phyloP scores from a whole-genome alignment of 2,797 vertebrate species.

The Staurois parvus region DNA sequence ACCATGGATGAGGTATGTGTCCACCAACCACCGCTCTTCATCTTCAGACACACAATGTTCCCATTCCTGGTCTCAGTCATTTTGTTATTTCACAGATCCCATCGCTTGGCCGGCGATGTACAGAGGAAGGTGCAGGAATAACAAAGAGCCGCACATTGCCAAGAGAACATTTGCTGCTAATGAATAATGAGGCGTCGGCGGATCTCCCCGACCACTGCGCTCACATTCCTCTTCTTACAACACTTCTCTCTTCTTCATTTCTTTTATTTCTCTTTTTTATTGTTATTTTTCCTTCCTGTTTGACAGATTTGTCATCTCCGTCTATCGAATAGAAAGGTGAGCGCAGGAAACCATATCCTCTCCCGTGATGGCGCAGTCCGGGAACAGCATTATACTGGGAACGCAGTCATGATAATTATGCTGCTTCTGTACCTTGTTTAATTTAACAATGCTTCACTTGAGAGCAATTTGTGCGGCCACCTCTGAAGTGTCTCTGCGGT shows the following conservation, averaged over 20 bases:
- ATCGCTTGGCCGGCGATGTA: not conserved
- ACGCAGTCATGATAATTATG: conserved; percentile 18
- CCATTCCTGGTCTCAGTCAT: no score
- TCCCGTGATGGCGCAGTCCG: conserved; percentile 9
- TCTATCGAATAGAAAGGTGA: not conserved
- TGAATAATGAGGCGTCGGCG: not conserved
- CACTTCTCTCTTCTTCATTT: no score
- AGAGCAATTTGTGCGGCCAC: conserved; percentile 30
- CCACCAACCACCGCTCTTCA: no score
- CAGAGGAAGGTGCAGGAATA: not conserved
- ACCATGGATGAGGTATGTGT: no score
- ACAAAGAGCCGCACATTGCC: not conserved
- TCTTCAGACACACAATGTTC: no score
- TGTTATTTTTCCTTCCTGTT: not conserved
- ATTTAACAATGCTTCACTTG: conserved; percentile 49
- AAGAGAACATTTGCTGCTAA: not conserved
- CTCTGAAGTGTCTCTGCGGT: conserved; percentile 16
- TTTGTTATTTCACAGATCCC: no score
- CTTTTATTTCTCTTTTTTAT: not conserved
- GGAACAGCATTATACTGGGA: no score
- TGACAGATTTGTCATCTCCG: not conserved
- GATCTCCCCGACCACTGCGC: not conserved
- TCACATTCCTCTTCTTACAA: no score
- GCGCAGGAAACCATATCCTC: not conserved
- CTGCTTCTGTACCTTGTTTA: conserved; percentile 22